Evolutionary conservation across 2,888 invertebrate genomes (phyloP).

Genomic region (Aradus depressus): DNA sequence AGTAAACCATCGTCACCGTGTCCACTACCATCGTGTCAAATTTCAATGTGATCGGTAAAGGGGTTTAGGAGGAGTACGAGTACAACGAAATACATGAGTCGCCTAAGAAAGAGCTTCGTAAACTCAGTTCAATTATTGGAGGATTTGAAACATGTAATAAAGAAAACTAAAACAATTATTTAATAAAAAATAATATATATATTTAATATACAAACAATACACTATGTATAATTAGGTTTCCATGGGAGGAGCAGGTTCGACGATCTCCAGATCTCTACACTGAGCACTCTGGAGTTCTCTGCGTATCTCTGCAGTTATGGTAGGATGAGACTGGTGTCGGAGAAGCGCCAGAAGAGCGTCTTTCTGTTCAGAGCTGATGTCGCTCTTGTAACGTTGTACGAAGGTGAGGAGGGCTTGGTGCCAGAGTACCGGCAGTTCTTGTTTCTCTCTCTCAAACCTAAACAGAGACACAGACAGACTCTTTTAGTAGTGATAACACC

Average conservation of each 20-base stretch:
- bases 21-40: no score
- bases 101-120: no score
- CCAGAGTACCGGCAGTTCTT: slow-evolving; percentile 90
- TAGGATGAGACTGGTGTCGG: slow-evolving; percentile 55
- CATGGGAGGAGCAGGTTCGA: slow-evolving; percentile 1
- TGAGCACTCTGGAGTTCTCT: slow-evolving; percentile 73
- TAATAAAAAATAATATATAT: no score
- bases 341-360: slow-evolving; percentile 72
- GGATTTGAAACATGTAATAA: no score
- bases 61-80: no score
- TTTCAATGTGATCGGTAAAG: no score
- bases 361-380: slow-evolving; percentile 85
- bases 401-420: slow-evolving; percentile 83
- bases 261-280: slow-evolving; percentile 57
- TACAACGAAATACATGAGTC: no score
- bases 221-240: slow-evolving; percentile 5
- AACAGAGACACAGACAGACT: background rate
- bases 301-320: slow-evolving; percentile 72
- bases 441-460: slow-evolving; percentile 72
- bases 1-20: no score
- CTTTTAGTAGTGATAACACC: background rate
- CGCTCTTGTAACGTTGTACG: slow-evolving; percentile 88
- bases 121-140: no score
- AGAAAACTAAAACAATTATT: no score
- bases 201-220: no score